Percentiles rank a stretch among this genome's conserved stretches.
These are phyloP conservation scores for Anguilla megastoma DNA, from an alignment of 2,797 vertebrate genomes.

Conservation along the genomic window DNA sequence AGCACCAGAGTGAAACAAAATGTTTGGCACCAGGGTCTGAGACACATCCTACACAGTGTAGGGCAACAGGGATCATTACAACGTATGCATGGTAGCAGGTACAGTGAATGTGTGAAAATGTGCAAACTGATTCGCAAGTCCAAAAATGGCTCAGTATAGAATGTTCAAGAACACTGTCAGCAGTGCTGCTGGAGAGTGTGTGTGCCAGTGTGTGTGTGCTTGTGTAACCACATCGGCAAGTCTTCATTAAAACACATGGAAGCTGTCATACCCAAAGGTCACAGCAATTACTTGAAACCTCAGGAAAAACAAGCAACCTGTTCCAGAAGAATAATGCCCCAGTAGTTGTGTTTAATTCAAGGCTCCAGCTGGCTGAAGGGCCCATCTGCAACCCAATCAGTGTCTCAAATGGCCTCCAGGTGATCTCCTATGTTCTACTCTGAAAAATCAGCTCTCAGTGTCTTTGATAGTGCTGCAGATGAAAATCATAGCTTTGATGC, in stretches of 20 bases:
- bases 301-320: conserved; percentile 26
- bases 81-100: not conserved
- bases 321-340: conserved; percentile 17
- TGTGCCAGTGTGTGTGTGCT: not conserved
- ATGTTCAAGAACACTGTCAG: not conserved
- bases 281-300: conserved; percentile 25
- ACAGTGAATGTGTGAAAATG: too few species aligned
- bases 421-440: not conserved
- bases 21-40: not conserved
- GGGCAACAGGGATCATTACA: not conserved
- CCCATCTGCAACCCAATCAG: conserved; percentile 21
- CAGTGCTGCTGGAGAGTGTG: not conserved
- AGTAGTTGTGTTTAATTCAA: conserved; percentile 23
- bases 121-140: not conserved
- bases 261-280: conserved; percentile 21
- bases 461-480: not conserved
- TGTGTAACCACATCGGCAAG: conserved; percentile 12
- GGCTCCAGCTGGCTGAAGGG: conserved; percentile 18
- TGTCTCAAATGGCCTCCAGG: not conserved
- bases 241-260: conserved; percentile 29
- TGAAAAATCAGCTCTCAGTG: conserved; percentile 17
- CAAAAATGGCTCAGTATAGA: not conserved
- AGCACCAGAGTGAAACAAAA: not conserved
- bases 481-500: not conserved
- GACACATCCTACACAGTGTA: not conserved